Percentiles rank a stretch among this genome's conserved stretches.
These are phyloP conservation scores for Ophion obscuratus DNA, from an alignment of 2,888 invertebrate species.

Conservation along the genomic window DNA sequence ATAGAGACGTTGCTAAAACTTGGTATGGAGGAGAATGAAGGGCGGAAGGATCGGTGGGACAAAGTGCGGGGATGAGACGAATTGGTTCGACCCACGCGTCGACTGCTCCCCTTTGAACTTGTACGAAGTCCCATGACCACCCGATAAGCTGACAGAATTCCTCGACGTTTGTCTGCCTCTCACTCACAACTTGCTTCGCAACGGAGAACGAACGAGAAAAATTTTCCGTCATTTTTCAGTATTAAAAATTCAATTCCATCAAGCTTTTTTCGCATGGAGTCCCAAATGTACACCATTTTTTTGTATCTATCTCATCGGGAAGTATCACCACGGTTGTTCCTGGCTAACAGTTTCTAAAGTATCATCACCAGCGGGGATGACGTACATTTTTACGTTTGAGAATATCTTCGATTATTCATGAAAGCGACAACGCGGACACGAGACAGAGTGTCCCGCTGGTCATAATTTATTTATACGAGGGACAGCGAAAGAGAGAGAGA, in stretches of 20 bases:
- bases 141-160: constrained; percentile 25
- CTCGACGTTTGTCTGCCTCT: constrained; percentile 12
- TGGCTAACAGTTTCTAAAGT: constrained; percentile 52
- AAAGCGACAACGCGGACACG: constrained; percentile 14
- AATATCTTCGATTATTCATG: constrained; percentile 64
- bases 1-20: constrained; percentile 41
- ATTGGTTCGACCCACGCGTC: constrained; percentile 44
- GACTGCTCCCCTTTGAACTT: constrained; percentile 53
- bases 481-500: constrained; percentile 6
- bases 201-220: constrained; percentile 6
- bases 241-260: constrained; percentile 50
- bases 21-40: constrained; percentile 15
- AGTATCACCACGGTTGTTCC: constrained; percentile 8
- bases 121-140: constrained; percentile 33
- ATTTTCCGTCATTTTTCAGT: constrained; percentile 39
- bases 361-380: constrained; percentile 61
- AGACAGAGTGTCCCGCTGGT: constrained; percentile 38
- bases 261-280: constrained; percentile 4
- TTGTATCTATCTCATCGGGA: not conserved
- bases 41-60: constrained; percentile 34
- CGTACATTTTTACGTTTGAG: constrained; percentile 51
- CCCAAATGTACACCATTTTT: constrained; percentile 7
- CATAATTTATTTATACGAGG: constrained; percentile 58
- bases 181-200: not conserved
- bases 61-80: constrained; percentile 60